A percentile compares a stretch with the other conserved stretches of the same genome.
These are phyloP conservation scores for Aegotheles bennettii DNA, from an alignment of 2,113 vertebrate species.

Conservation along the genomic window DNA sequence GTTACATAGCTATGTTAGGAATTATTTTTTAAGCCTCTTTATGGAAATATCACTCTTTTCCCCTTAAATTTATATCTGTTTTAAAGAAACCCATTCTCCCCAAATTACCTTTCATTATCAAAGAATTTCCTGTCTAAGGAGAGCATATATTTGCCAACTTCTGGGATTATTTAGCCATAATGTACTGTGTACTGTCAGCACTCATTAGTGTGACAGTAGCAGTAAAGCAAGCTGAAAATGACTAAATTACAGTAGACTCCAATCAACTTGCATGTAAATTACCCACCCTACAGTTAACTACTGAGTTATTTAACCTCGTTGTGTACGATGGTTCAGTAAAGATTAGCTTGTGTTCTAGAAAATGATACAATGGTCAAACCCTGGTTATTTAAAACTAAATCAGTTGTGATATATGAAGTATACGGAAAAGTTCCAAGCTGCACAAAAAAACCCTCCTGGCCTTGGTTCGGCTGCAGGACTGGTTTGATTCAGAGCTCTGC, in stretches of 20 bases:
- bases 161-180: slow-evolving; percentile 52
- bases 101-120: slow-evolving; percentile 49
- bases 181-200: slow-evolving; percentile 46
- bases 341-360: slow-evolving; percentile 37
- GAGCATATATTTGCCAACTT: slow-evolving; percentile 27
- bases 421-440: not conserved
- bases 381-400: slow-evolving; percentile 33
- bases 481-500: not conserved
- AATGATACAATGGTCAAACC: not conserved
- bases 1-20: not conserved
- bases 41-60: not conserved
- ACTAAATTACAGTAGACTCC: slow-evolving; percentile 50
- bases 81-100: slow-evolving; percentile 37
- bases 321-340: not conserved
- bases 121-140: slow-evolving; percentile 52
- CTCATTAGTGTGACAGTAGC: slow-evolving; percentile 47
- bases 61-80: slow-evolving; percentile 19
- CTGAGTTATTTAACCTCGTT: slow-evolving; percentile 34
- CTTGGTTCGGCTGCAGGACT: not conserved
- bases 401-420: slow-evolving; percentile 7
- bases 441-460: not conserved
- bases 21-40: slow-evolving; percentile 25
- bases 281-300: slow-evolving; percentile 16
- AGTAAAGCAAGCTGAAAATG: slow-evolving; percentile 59
- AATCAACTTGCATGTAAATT: slow-evolving; percentile 47